Base-by-base conservation (phyloP, 2,113 vertebrate genomes). In the Pristiophorus japonicus region DNA sequence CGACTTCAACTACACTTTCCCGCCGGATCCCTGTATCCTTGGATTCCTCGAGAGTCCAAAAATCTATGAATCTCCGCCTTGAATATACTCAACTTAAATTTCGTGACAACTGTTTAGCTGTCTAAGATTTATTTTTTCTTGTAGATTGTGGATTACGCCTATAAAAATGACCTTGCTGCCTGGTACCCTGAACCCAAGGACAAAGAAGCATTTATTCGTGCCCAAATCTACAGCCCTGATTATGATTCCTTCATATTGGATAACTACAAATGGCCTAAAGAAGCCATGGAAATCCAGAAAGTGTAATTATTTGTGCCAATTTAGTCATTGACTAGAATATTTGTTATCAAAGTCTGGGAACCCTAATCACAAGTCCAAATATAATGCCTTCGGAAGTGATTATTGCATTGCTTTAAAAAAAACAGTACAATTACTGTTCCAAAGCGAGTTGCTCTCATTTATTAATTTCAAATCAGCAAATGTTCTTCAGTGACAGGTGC, bases 141-240 rank as follows among this genome's bases (percentile, higher is more conserved):
- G 73, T 97, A 99, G 99, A 96, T 99, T 16, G 97, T 99, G 93
- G 97, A 98, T 96, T 98, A 98, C 38, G 99, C 98, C 51, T 99
- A 99, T 97, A 98, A 97, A 96, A 96, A 98, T 11, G 97, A 97
- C 96, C 97, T 98, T 24, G 99, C 99, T 85, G 99, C 99, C 18
- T 97, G 97, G 96, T 98, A 99, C 96, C 99, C 99, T 0, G 99
- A 99, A 96, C 99, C 99, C 5, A 97, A 98, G 96, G 99, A 99
- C 98, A 99, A 99, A 97, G 98, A 99, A 96, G 97, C 98, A 45
- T 99, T 99, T 96, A 97, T 99, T 95, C 97, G 98, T 95, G 98
- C 97, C 85, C 97, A 98, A 62, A 88, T 99, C 96, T 99, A 99
- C 97, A 99, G 97, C 94, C 97, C 98, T 3, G 98, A 99, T 95